phyloP scores from a whole-genome alignment of 2,888 invertebrate genomes.

The Acleris cristana region DNA sequence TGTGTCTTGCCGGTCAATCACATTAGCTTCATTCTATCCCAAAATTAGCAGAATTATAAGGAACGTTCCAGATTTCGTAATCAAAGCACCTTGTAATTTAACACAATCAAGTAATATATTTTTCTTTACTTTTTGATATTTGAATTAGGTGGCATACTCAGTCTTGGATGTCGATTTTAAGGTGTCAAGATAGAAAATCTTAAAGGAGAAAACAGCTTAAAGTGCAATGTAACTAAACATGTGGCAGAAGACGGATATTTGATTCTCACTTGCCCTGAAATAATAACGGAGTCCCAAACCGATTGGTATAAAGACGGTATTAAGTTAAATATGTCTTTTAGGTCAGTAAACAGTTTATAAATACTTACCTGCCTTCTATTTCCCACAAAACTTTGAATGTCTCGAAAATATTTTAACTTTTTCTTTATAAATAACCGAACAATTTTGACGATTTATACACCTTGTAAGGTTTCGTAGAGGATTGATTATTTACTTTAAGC shows the following conservation, averaged over 20 bases:
- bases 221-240: constrained; percentile 54
- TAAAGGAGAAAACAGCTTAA: constrained; percentile 22
- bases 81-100: constrained; percentile 61
- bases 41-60: constrained; percentile 70
- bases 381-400: too few relatives aligned
- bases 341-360: constrained; percentile 41
- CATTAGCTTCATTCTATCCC: constrained; percentile 69
- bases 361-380: background rate
- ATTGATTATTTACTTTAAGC: too few relatives aligned
- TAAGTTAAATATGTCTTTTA: constrained; percentile 62
- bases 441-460: too few relatives aligned
- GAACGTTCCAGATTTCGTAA: constrained; percentile 77
- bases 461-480: too few relatives aligned
- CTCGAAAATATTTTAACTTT: too few relatives aligned
- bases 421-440: too few relatives aligned
- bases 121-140: background rate
- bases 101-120: constrained; percentile 11
- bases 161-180: background rate
- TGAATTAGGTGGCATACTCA: background rate
- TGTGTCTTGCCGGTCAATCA: constrained; percentile 72
- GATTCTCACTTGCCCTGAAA: constrained; percentile 82
- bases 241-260: constrained; percentile 81
- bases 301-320: constrained; percentile 82
- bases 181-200: background rate
- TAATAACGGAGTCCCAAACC: constrained; percentile 72